Evolutionary conservation across 1,140 invertebrate genomes (phyloP).

Genomic region (Radopholus similis): DNA sequence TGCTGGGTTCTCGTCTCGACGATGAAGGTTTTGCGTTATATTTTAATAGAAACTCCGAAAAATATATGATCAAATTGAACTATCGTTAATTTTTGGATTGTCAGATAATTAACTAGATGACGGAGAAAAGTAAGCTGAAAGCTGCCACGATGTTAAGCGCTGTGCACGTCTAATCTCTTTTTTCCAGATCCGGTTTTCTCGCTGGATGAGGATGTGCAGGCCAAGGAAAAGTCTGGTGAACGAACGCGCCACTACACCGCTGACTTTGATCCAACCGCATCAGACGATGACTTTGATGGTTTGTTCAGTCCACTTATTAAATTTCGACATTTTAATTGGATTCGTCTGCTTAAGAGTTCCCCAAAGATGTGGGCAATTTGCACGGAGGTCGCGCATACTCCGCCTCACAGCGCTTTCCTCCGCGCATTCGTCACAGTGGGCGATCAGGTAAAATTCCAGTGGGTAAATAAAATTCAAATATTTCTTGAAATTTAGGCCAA

Average conservation of each 20-base stretch:
- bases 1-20: constrained; percentile 2
- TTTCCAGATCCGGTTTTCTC: constrained; percentile 24
- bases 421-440: constrained; percentile 12
- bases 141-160: no score
- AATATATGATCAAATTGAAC: no score
- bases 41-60: no score
- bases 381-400: constrained; percentile 10
- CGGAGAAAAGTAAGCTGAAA: no score
- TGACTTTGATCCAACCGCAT: constrained; percentile 21
- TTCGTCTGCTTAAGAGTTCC: neutral
- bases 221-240: neutral
- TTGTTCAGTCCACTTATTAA: neutral
- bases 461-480: no score
- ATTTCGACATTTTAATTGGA: neutral
- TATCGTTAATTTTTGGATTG: constrained; percentile 8
- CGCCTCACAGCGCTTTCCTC: constrained; percentile 1
- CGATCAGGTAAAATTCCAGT: constrained; percentile 14
- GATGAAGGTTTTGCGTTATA: constrained; percentile 10
- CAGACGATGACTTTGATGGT: constrained; percentile 9
- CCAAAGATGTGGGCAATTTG: neutral
- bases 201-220: constrained; percentile 17
- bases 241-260: constrained; percentile 16
- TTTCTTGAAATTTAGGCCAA: neutral
- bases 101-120: neutral
- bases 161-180: no score